phyloP scores from a whole-genome alignment of 2,113 vertebrate genomes.

The Opisthocomus hoazin region DNA sequence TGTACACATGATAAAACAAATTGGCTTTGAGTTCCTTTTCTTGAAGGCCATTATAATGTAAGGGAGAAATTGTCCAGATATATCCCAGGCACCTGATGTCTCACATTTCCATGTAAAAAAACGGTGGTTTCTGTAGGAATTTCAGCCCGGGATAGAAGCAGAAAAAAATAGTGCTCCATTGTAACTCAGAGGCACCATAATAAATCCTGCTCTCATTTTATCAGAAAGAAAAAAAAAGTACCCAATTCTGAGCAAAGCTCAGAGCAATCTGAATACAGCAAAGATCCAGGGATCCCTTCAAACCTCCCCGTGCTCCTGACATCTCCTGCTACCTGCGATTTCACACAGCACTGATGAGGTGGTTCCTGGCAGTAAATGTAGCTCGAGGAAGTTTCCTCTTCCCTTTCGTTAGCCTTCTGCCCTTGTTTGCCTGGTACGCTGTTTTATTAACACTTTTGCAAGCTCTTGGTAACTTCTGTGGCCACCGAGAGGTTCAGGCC shows the following conservation, averaged over 20 bases:
- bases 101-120: neutral
- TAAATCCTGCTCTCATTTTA: neutral
- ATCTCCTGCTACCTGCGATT: neutral
- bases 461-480: neutral
- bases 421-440: rapidly evolving
- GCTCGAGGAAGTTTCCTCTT: neutral
- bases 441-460: neutral
- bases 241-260: neutral
- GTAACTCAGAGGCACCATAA: neutral
- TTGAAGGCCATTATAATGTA: neutral
- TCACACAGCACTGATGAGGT: neutral
- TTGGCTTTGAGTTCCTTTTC: neutral
- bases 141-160: neutral
- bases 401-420: neutral
- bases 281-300: neutral
- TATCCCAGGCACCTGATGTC: neutral
- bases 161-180: neutral
- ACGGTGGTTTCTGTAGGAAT: neutral
- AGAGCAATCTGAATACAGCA: neutral
- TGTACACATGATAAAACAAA: neutral
- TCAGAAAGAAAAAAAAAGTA: neutral
- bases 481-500: neutral
- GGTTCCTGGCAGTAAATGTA: neutral
- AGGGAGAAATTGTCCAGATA: neutral
- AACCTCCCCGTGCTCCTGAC: neutral